phyloP scores from a whole-genome alignment of 2,113 vertebrate genomes.

The Cavia porcellus region DNA sequence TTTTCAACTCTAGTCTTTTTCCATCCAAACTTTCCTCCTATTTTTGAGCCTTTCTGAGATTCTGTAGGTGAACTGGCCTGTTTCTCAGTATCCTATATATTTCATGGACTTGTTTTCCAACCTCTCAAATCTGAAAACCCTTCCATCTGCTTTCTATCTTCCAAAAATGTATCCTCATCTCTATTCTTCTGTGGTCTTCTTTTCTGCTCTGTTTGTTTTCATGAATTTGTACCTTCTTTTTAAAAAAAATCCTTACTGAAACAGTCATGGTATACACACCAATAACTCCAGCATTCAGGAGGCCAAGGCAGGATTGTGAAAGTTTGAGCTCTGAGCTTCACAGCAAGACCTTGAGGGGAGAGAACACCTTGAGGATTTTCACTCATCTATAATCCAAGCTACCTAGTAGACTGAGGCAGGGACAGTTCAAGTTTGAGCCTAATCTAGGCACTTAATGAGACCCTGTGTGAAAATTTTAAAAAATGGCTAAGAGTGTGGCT shows the following conservation, averaged over 20 bases:
- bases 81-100: neutral
- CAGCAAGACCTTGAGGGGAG: neutral
- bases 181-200: neutral
- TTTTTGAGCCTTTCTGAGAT: neutral
- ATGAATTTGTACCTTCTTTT: neutral
- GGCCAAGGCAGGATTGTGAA: neutral
- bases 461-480: neutral
- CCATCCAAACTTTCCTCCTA: neutral
- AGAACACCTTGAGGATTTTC: neutral
- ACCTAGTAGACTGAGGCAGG: neutral
- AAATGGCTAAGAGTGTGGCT: neutral
- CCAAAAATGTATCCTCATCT: conserved; percentile 27
- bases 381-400: neutral
- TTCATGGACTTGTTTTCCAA: neutral
- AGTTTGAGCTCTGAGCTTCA: neutral
- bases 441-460: neutral
- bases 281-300: neutral
- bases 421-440: neutral
- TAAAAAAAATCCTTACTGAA: neutral
- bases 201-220: conserved; percentile 20
- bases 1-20: conserved; percentile 37
- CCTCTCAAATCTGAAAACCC: neutral
- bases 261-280: neutral
- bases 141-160: conserved; percentile 27
- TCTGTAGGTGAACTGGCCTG: neutral